Evolutionary conservation across 2,888 invertebrate species (phyloP).

Genomic region (Stictocephala bisonia): DNA sequence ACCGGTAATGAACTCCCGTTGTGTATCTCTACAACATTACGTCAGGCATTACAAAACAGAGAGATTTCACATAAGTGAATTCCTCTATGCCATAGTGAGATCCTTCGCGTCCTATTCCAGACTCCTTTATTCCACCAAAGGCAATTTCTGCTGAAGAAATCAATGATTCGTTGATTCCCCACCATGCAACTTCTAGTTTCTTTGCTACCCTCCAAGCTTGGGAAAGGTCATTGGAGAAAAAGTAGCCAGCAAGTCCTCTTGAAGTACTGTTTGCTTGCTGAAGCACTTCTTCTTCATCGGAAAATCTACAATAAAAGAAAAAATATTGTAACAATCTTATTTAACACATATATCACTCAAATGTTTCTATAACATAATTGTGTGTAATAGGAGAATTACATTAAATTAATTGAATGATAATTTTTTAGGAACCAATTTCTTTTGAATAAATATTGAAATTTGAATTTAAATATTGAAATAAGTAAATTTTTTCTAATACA

Average conservation of each 20-base stretch:
- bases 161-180: slow-evolving; percentile 96
- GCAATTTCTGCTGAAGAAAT: slow-evolving; percentile 93
- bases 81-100: slow-evolving; percentile 93
- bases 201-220: slow-evolving; percentile 93
- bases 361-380: no score
- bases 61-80: slow-evolving; percentile 90
- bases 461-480: no score
- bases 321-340: no score
- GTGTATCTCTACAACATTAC: no score
- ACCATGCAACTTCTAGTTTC: slow-evolving; percentile 92
- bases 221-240: slow-evolving; percentile 89
- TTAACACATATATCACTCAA: no score
- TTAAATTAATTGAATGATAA: no score
- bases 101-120: slow-evolving; percentile 95
- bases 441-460: no score
- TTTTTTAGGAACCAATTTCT: no score
- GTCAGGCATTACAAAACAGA: slow-evolving; percentile 76
- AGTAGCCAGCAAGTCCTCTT: slow-evolving; percentile 93
- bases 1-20: no score
- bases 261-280: slow-evolving; percentile 83
- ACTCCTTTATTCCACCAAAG: slow-evolving; percentile 97
- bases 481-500: no score
- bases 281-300: slow-evolving; percentile 88
- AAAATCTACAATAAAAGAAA: slow-evolving; percentile 79
- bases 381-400: no score